A percentile compares a stretch with the other conserved stretches of the same genome.
phyloP scores from a whole-genome alignment of 2,797 vertebrate species.

The Chanos chanos region DNA sequence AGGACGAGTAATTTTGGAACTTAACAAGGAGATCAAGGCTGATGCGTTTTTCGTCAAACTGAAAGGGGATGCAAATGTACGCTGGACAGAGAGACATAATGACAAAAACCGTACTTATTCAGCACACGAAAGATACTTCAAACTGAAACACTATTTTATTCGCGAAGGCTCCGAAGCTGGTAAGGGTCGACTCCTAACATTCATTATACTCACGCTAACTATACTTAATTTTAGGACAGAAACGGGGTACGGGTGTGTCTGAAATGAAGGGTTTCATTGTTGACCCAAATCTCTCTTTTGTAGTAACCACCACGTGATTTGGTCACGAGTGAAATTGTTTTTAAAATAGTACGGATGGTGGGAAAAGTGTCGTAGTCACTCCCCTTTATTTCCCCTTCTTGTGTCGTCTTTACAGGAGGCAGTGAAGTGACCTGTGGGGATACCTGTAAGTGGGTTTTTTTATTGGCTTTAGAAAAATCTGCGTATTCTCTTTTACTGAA shows the following conservation, averaged over 20 bases:
- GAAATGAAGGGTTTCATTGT: not conserved
- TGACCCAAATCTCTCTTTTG: no score
- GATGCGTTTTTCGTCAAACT: constrained; percentile 80
- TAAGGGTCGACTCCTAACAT: constrained; percentile 46
- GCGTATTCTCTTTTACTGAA: no score
- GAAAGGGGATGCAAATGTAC: constrained; percentile 82
- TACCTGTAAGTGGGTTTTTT: constrained; percentile 27
- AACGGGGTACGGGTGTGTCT: no score
- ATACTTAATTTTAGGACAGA: not conserved
- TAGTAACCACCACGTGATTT: no score
- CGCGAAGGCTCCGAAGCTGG: constrained; percentile 74
- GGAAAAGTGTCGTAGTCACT: not conserved
- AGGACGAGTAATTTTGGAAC: constrained; percentile 78
- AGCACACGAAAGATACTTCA: constrained; percentile 83
- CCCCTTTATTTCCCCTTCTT: no score
- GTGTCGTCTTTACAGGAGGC: constrained; percentile 7
- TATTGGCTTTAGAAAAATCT: no score
- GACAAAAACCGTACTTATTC: constrained; percentile 69
- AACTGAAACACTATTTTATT: constrained; percentile 82
- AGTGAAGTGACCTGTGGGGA: constrained; percentile 23
- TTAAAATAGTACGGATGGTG: no score
- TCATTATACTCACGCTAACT: not conserved
- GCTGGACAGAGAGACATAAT: constrained; percentile 74
- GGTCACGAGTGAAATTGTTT: no score
- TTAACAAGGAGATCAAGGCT: constrained; percentile 76